Base-by-base conservation (phyloP, 2,888 invertebrate genomes). In the Cecidostiba fungosa region DNA sequence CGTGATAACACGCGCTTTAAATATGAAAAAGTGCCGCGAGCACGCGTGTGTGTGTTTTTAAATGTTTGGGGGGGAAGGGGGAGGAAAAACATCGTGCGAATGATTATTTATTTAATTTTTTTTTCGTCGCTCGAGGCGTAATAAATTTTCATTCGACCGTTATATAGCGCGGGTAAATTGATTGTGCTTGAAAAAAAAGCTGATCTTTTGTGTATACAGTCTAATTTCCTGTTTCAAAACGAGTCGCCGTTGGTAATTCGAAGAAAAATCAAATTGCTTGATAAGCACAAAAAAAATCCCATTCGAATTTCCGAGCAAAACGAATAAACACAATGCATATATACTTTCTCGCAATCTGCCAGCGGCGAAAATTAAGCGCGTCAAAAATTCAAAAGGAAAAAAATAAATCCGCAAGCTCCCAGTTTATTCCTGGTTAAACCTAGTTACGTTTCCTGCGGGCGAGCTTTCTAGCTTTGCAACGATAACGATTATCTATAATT, bases 1-100 rank as follows among this genome's bases (percentile, higher is more conserved):
- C 23, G 69, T 32, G 74, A 84, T 84, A 84, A 84, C 79, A 69
- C 74, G 79, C 54, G 79, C 74, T 84, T 84, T 84, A 74, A 74
- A 74, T 79, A 54, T 84, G 79, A 84, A 84, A 66, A 69, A 79
- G 36, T 79, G 54, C 66, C n/a, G 6, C 14, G 47, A 50, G 10
- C 78, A 72, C 39, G 36, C n/a, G 73, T 50, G 77, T 39, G 36
- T 16, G 73, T 50, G 50, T 1, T 77, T 62, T 84, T 26, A 66
- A 70, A 32, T 3, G 29, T 72, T 47, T n/a, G n/a, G n/a, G 50
- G 16, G 1, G 50, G 16, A 16, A 4, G 54, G 16, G 5, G 70
- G 0, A 26, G 0, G 26, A 70, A 77, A 54, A 70, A 76, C 23
- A 14, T 26, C 36, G 8, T 3, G 16, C 59, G 26, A 70, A 76